Evolutionary conservation across 1,140 invertebrate species (phyloP), one percentile per base, ranked within the genome.

Genomic region (Papilio xuthus): DNA sequence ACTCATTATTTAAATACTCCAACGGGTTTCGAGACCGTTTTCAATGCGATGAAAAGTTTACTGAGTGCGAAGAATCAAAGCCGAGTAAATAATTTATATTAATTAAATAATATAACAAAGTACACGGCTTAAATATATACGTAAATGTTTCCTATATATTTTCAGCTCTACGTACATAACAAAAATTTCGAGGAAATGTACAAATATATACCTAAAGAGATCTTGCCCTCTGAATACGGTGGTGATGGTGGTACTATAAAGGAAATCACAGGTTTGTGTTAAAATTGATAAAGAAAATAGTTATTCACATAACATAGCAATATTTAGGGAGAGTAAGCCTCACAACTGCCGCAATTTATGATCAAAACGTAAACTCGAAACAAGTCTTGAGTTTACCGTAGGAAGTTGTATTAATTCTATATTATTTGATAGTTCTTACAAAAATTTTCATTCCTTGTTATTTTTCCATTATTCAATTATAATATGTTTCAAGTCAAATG

Each of bases 1-100:
- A 94, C 95, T 18, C 94, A 96, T 80, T 93, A 95, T 12, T 79
- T 96, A 41, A 96, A 96, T 83, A 88, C 92, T 4, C 93, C 94
- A 12, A 75, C 88, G 9, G 91, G 90, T 0, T 94, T 95, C 81
- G 93, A 94, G 60, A 89, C 90, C 1, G 47, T 95, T 15, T 93
- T 94, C 67, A 92, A 92, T 73, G 78, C 94, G 12, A 89, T 94
- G 41, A 94, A 94, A 80, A 79, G 80, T 9, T 90, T 95, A 32
- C 88, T 95, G 80, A 85, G 81, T 78, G 81, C 85, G 69, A 89
- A 89, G 78, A 88, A 86, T 81, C 82, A 69, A 73, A 82, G 67
- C 3, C 84, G 85, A 82, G 87, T 89, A 85, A 85, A 82, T 84
- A 4, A 63, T 9, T 63, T 63, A 63, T 2, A 63, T 0, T 63